Base-by-base conservation (phyloP, 2,113 vertebrate genomes). In the Anolis sagrei region DNA sequence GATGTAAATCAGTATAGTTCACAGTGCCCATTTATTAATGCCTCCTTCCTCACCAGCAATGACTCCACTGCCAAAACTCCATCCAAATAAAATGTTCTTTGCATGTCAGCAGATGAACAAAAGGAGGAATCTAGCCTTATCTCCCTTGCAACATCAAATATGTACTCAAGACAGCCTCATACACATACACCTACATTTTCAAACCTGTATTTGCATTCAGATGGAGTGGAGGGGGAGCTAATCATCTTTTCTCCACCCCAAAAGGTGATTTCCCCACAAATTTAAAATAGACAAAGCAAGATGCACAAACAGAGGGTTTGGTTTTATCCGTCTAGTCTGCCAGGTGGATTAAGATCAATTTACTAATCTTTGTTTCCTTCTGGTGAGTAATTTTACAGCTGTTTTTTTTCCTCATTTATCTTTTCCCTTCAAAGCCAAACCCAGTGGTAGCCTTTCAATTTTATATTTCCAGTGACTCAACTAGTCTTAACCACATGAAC, bases 271-370 rank as follows among this genome's bases (percentile, higher is more conserved):
- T 69, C 4, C 44, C 64, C 64, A 69, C 64, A 69, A 34, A 49
- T 51, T 16, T 21, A 81, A 29, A 81, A 16, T 51, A 34, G 5
- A 10, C 32, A 58, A 29, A 18, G 49, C 34, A 74, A 36, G 11
- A 36, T 29, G 36, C 69, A 73, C 29, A 61, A 18, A 39, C 27
- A 39, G 36, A 29, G 39, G 81, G 81, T 13, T 36, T 82, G 81
- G 73, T 73, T 61, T 73, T 58, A 82, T 82, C 81, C 73, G 13
- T 73, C 69, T 32, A 73, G 69, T 73, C 81, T 82, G 69, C 49
- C 13, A 61, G 69, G 32, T 82, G 81, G 81, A 73, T 82, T 73
- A 73, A 82, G 69, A 82, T 82, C 81, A 82, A 25, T 82, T 82
- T 82, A 73, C 81, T 82, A 82, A 82, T 73, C 49, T 82, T 82